Base-by-base conservation (phyloP, 2,888 invertebrate species). In the Andrena fulva region DNA sequence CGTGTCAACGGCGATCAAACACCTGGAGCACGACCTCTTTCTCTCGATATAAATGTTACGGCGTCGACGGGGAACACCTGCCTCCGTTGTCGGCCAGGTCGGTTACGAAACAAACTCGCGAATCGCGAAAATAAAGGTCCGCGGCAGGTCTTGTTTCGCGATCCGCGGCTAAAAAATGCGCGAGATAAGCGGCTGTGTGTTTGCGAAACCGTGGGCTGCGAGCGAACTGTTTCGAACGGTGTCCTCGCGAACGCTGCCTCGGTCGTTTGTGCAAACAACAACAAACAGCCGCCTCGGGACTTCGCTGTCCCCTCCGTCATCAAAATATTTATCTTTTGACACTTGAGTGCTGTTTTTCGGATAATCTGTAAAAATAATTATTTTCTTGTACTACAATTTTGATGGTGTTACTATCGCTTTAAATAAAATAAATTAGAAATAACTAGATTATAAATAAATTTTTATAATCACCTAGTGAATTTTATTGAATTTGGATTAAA, bases 1-100 rank as follows among this genome's bases (percentile, higher is more conserved):
- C 54, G 6, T 82, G 82, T 76, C 80, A 76, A 69, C 77, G 75
- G 20, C 76, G 63, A 76, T 80, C 64, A 82, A 82, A 73, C 86
- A 86, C 86, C 85, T 86, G 86, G 87, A 75, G 82, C 73, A 68
- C 76, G 82, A 82, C 82, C 86, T 71, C 79, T 80, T 86, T 86
- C 66, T 52, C 75, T 68, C 59, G 69, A 77, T 73, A 80, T 86
- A 78, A 82, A 77, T 68, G 59, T 75, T 69, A 75, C 74, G 54
- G 35, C 10, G 29, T 59, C 71, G 68, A 68, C 70, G 64, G 54
- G 33, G 6, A 54, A 68, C 84, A 84, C 71, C 75, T 84, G 84
- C 77, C 68, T 52, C 35, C n/a, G 60, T 67, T 50, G 42, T 42
- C 31, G 35, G 64, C 74, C 60, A 62, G 10, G 62, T 16, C 48